phyloP scores from a whole-genome alignment of 2,113 vertebrate genomes.

The Zootoca vivipara region DNA sequence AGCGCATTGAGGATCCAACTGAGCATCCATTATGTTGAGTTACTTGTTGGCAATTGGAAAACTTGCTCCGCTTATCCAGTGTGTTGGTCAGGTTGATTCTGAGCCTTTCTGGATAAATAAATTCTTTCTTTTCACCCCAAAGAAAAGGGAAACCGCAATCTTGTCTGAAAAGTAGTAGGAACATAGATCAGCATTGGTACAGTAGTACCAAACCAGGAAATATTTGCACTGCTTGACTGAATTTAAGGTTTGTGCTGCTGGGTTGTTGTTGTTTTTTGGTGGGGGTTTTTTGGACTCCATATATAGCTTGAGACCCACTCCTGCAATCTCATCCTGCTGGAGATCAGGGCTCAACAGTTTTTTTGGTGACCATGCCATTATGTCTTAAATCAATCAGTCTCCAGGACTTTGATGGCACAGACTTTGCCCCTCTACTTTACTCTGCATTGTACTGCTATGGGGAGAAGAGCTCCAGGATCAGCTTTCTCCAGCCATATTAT shows the following conservation, averaged over 20 bases:
- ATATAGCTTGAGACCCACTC: not conserved
- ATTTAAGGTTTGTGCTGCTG: not conserved
- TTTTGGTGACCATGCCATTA: not conserved
- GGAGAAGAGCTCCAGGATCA: too few relatives aligned
- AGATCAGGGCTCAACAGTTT: not conserved
- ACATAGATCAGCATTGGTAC: not conserved
- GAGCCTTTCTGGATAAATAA: not conserved
- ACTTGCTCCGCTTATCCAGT: not conserved
- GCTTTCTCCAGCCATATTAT: too few relatives aligned
- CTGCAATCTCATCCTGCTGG: not conserved
- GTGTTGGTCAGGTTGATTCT: not conserved
- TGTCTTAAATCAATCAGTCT: not conserved
- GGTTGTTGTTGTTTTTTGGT: not conserved
- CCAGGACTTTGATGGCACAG: too few relatives aligned
- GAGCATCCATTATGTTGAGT: conserved; percentile 3
- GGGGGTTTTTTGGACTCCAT: too few relatives aligned
- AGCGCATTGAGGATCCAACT: not conserved
- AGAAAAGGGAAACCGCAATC: not conserved
- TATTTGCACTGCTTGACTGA: not conserved
- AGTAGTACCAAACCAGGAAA: too few relatives aligned
- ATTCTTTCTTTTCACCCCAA: not conserved
- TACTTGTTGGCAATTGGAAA: not conserved
- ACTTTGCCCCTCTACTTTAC: too few relatives aligned
- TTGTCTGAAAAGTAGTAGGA: not conserved
- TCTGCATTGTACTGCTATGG: too few relatives aligned